A percentile compares a stretch with the other conserved stretches of the same genome.
Evolutionary conservation across 1,140 invertebrate species (phyloP).

Genomic region (Ceratina australensis): DNA sequence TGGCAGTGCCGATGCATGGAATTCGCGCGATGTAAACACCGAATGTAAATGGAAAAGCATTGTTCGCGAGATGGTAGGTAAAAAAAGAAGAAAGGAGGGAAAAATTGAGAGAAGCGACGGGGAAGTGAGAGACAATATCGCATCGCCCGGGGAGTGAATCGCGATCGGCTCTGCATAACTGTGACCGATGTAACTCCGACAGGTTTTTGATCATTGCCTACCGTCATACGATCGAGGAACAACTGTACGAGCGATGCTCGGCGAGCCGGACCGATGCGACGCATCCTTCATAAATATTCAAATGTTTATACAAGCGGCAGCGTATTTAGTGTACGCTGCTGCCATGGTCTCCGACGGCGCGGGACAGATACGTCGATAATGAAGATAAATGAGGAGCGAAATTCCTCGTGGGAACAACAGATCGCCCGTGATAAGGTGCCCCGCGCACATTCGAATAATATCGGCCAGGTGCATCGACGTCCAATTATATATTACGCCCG

Average conservation of each 20-base stretch:
- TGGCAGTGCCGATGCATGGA: constrained; percentile 37
- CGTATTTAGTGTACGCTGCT: constrained; percentile 27
- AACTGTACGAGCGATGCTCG: constrained; percentile 1
- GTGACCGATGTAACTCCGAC: not conserved
- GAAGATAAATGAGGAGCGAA: constrained; percentile 65
- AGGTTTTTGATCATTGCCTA: not conserved
- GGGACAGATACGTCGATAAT: constrained; percentile 62
- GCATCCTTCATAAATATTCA: constrained; percentile 60
- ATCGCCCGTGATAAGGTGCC: constrained; percentile 50
- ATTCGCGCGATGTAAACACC: constrained; percentile 44
- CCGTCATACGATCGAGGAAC: constrained; percentile 33
- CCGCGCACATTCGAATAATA: constrained; percentile 25
- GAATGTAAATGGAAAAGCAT: constrained; percentile 59
- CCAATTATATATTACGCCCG: constrained; percentile 38
- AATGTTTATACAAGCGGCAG: constrained; percentile 50
- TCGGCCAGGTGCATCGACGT: constrained; percentile 9
- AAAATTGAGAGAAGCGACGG: not conserved
- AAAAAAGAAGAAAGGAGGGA: not conserved
- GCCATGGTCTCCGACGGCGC: constrained; percentile 6
- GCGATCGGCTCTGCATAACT: not conserved
- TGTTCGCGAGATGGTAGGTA: constrained; percentile 28
- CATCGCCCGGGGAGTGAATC: not conserved
- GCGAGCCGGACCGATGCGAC: not conserved
- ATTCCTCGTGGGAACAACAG: constrained; percentile 60
- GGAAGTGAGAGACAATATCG: not conserved